Base-by-base conservation (phyloP, 2,888 invertebrate genomes). In the Dermolepida albohirtum region DNA sequence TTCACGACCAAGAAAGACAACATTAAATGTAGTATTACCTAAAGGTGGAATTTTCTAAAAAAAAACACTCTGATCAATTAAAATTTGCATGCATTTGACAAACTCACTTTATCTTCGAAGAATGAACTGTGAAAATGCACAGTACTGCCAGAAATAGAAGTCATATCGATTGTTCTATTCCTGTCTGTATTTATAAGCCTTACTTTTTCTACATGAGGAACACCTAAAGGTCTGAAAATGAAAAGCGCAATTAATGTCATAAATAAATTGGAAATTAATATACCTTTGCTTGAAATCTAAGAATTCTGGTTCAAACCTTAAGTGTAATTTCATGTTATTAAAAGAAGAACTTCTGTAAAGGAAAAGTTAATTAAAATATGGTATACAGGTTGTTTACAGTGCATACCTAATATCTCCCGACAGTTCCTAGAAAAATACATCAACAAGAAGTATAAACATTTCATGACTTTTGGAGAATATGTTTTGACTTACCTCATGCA, bases 51-150 rank as follows among this genome's bases (percentile, higher is more conserved):
- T 90, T 81, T 91, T 89, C 95, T 96, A 85, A 47, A 80, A 85
- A 77, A 29, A 55, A 55, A 34, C 43, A 65, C 29, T 44, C 22
- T 12, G 63, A 16, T 59, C 8, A 8, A 7, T 27, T 43, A 63
- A 40, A 43, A 39, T n/a, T 47, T 12, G 27, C 14, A 34, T 57
- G 7, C 43, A 59, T 34, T 29, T 22, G 43, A 50, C 11, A 55
- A 43, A 66, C 83, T 84, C 82, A 97, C 96, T 90, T 96, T 96
- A 79, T 96, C 91, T 80, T 96, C 93, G 84, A 97, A 97, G 88
- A 98, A 97, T 74, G 97, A 97, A 79, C 97, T 96, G 84, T 98
- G 96, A 87, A 98, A 98, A 86, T 96, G 94, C 40, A 94, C 92
- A 76, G 96, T 95, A 83, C 92, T 95, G 78, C 97, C 97, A 74